Base-by-base conservation (phyloP, 1,140 invertebrate genomes). In the Drosophila pallidifrons region DNA sequence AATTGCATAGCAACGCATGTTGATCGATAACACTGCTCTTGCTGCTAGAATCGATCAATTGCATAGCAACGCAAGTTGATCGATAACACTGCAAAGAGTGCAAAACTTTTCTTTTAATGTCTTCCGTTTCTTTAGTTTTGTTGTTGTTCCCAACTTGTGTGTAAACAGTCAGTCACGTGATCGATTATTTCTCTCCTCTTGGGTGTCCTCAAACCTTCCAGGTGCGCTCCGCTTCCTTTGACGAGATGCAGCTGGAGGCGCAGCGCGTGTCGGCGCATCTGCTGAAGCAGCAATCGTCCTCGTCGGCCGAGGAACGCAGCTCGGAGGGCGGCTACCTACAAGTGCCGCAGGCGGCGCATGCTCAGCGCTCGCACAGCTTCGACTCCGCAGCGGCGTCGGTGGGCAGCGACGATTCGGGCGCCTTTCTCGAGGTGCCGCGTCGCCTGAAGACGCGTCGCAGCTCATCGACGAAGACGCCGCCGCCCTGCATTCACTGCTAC, bases 231-330 rank as follows among this genome's bases (percentile, higher is more conserved):
- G 96, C 96, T 43, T 97, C 96, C 60, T 97, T 97, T 93, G 97
- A 97, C 93, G 96, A 97, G 93, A 97, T 97, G 89, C 96, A 97
- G 89, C 91, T 97, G 81, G 96, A 96, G 78, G 94, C 95, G 25
- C 95, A 96, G 77, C 94, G 95, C 10, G 54, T 55, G 11, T 85
- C 87, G 93, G 92, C 81, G 81, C 45, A 92, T 79, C 92, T 93
- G 47, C 80, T 87, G 7, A 93, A 92, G 38, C 93, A 94, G 47
- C 93, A 93, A 30, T 87, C 92, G 10, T 87, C 90, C 1, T 81
- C 83, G 3, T 85, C 91, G 32, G 82, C 72, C 20, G 92, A 93
- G 45, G 92, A 93, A 45, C 91, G 92, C 25, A 92, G 92, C 6
- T 93, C 92, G 63, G 91, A 89, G 25, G 73, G 70, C 0, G 92